Conservation (phyloP, 2,888 invertebrate genomes). For the Liopterus haemorrhoidalis region DNA sequence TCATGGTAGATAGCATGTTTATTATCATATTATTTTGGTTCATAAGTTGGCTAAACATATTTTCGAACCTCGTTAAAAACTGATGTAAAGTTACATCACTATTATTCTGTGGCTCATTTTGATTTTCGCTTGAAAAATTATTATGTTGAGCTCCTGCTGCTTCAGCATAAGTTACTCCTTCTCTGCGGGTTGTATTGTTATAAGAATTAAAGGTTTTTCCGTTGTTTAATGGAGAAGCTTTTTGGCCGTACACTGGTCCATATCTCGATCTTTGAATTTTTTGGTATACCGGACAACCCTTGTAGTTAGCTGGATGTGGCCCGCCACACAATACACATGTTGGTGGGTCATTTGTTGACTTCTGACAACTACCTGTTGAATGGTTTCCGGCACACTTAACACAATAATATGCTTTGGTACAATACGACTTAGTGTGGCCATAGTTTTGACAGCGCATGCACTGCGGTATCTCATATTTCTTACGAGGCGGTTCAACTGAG, state of each 20-base stretch:
- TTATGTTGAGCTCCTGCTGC: too few relatives aligned
- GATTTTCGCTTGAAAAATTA: too few relatives aligned
- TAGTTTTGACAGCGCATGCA: conserved; percentile 23
- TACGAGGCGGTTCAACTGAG: conserved; percentile 22
- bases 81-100: too few relatives aligned
- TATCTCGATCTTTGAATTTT: conserved; percentile 23
- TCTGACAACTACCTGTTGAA: conserved; percentile 19
- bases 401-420: conserved; percentile 20
- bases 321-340: conserved; percentile 16
- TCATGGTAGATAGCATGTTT: too few relatives aligned
- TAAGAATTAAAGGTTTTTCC: too few relatives aligned
- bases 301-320: conserved; percentile 22
- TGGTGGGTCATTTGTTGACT: conserved; percentile 16
- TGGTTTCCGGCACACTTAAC: conserved; percentile 26
- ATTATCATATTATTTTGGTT: too few relatives aligned
- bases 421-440: conserved; percentile 27
- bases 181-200: conserved; percentile 14
- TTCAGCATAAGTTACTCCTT: conserved; percentile 12
- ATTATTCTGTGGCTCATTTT: too few relatives aligned
- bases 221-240: conserved; percentile 13
- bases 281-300: conserved; percentile 25
- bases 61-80: too few relatives aligned
- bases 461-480: conserved; percentile 18
- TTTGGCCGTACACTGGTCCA: conserved; percentile 4
- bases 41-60: too few relatives aligned